A percentile compares a stretch with the other conserved stretches of the same genome.
Conservation (phyloP, 2,113 vertebrate species). For the Carollia perspicillata region DNA sequence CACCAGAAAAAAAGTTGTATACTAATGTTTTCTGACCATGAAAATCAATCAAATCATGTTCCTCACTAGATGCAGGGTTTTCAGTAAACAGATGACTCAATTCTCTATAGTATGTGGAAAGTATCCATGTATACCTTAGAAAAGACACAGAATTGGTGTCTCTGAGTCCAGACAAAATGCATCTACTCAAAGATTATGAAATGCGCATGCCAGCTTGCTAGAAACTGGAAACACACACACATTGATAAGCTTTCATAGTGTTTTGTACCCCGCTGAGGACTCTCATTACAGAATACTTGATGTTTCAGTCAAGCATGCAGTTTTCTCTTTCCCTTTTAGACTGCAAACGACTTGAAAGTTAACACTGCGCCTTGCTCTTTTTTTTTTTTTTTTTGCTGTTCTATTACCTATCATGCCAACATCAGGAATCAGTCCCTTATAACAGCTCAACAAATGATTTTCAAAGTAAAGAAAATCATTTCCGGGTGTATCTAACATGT, state of each 20-base stretch:
- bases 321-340: neutral
- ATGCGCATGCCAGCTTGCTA: neutral
- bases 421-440: neutral
- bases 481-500: neutral
- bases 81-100: neutral
- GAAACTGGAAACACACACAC: neutral
- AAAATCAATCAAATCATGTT: slow-evolving; percentile 43
- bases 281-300: neutral
- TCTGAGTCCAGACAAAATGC: neutral
- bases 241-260: neutral
- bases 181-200: neutral
- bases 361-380: neutral
- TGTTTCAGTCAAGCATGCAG: neutral
- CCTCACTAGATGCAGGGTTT: neutral
- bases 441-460: slow-evolving; percentile 19
- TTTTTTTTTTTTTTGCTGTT: neutral
- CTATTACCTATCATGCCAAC: neutral
- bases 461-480: neutral
- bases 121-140: neutral
- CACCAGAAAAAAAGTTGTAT: slow-evolving; percentile 5
- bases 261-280: neutral
- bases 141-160: neutral
- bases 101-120: neutral
- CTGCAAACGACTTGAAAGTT: neutral
- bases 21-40: neutral